phyloP scores from a whole-genome alignment of 2,888 invertebrate species.

The Oxystoma pomonae region DNA sequence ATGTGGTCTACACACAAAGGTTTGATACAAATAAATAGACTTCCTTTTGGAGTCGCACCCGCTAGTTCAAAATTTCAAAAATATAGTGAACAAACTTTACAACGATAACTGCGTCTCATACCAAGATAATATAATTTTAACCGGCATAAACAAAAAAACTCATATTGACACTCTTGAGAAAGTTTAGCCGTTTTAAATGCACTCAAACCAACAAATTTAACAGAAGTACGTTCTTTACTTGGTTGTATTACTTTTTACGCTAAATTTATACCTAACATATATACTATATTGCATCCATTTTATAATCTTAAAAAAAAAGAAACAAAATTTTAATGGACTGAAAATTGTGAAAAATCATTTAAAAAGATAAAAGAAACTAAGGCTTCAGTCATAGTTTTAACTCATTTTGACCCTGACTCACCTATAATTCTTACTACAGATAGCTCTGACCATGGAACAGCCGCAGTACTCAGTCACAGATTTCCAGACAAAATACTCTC shows the following conservation, averaged over 20 bases:
- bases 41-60: slow-evolving; percentile 39
- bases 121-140: slow-evolving; percentile 18
- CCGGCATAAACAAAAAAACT: slow-evolving; percentile 20
- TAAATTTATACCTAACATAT: slow-evolving; percentile 15
- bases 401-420: slow-evolving; percentile 22
- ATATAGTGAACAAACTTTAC: slow-evolving; percentile 37
- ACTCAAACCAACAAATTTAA: slow-evolving; percentile 12
- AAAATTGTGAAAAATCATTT: slow-evolving; percentile 19
- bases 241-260: slow-evolving; percentile 22
- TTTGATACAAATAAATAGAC: slow-evolving; percentile 35
- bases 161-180: slow-evolving; percentile 29
- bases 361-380: slow-evolving; percentile 19
- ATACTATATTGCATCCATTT: slow-evolving; percentile 13
- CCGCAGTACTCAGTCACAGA: slow-evolving; percentile 20
- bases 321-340: slow-evolving; percentile 20
- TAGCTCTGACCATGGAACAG: slow-evolving; percentile 16
- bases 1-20: slow-evolving; percentile 39
- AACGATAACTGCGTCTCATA: slow-evolving; percentile 32
- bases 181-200: slow-evolving; percentile 23
- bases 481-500: slow-evolving; percentile 33
- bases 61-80: slow-evolving; percentile 40
- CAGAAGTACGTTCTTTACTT: slow-evolving; percentile 15
- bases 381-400: slow-evolving; percentile 18
- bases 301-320: slow-evolving; percentile 20
- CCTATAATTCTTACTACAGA: slow-evolving; percentile 20